These are phyloP conservation scores for Notodonta dromedarius DNA, from an alignment of 2,888 invertebrate species.

Conservation along the genomic window DNA sequence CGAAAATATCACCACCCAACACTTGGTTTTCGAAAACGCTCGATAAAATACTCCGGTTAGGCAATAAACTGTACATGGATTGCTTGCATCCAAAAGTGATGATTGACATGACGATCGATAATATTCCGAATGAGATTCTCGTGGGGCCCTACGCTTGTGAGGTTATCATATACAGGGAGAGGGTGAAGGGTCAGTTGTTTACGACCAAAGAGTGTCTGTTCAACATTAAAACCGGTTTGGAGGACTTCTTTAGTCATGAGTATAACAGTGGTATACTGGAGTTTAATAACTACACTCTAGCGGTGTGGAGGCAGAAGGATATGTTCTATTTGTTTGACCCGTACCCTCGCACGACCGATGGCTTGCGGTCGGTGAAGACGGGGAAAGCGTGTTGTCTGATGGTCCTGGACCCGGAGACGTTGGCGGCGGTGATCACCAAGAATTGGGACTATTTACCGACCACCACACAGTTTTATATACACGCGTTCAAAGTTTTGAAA, in stretches of 20 bases:
- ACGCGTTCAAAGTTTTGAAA: slow-evolving; percentile 85
- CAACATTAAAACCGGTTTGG: slow-evolving; percentile 74
- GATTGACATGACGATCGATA: slow-evolving; percentile 78
- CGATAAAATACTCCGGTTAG: slow-evolving; percentile 84
- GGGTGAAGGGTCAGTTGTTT: slow-evolving; percentile 75
- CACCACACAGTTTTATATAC: slow-evolving; percentile 81
- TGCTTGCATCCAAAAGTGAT: slow-evolving; percentile 75
- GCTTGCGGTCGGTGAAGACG: slow-evolving; percentile 76
- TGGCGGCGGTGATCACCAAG: slow-evolving; percentile 78
- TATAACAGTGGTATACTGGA: slow-evolving; percentile 82
- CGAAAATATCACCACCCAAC: slow-evolving; percentile 86
- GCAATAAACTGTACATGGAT: slow-evolving; percentile 84
- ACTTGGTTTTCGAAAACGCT: slow-evolving; percentile 84
- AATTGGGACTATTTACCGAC: slow-evolving; percentile 80
- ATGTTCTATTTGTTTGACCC: slow-evolving; percentile 87
- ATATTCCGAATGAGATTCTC: slow-evolving; percentile 82
- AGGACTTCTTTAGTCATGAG: slow-evolving; percentile 81
- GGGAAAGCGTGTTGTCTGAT: slow-evolving; percentile 86
- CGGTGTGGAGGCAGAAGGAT: slow-evolving; percentile 86
- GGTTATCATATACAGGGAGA: slow-evolving; percentile 83
- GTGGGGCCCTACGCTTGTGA: slow-evolving; percentile 84
- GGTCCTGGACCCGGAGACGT: slow-evolving; percentile 83
- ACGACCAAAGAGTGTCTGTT: slow-evolving; percentile 80
- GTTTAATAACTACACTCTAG: slow-evolving; percentile 84
- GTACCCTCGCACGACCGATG: slow-evolving; percentile 85